Evolutionary conservation across 1,140 invertebrate species (phyloP).

Genomic region (Dermatophagoides farinae): DNA sequence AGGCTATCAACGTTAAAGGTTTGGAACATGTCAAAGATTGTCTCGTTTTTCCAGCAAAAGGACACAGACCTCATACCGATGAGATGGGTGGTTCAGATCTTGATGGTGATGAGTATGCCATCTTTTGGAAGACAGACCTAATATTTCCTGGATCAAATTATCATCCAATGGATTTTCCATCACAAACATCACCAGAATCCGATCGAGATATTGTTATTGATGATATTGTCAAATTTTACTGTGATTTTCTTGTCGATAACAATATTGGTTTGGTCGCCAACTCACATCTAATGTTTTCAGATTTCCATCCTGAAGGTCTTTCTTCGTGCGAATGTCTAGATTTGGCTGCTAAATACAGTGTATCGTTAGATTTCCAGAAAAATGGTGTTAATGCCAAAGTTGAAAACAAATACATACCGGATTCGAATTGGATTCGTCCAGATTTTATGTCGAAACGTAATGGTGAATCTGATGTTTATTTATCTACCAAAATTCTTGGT

Average conservation of each 20-base stretch:
- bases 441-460: slow-evolving; percentile 22
- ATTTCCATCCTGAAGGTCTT: slow-evolving; percentile 17
- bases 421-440: slow-evolving; percentile 13
- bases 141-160: slow-evolving; percentile 18
- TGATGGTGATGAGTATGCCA: slow-evolving; percentile 19
- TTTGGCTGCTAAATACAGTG: slow-evolving; percentile 20
- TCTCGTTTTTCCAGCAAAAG: slow-evolving; percentile 17
- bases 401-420: neutral
- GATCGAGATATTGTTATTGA: slow-evolving; percentile 1
- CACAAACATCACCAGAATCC: neutral
- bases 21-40: slow-evolving; percentile 17
- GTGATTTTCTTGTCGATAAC: slow-evolving; percentile 21
- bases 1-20: slow-evolving; percentile 13
- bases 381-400: slow-evolving; percentile 15
- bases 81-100: slow-evolving; percentile 19
- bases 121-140: slow-evolving; percentile 17
- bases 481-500: slow-evolving; percentile 14
- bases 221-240: slow-evolving; percentile 23
- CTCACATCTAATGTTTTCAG: slow-evolving; percentile 21
- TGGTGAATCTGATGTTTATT: slow-evolving; percentile 10
- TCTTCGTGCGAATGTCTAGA: slow-evolving; percentile 16
- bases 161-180: slow-evolving; percentile 23
- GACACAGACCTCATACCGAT: slow-evolving; percentile 17
- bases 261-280: slow-evolving; percentile 21
- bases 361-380: slow-evolving; percentile 23